These are phyloP conservation scores for Dioctria rufipes DNA, from an alignment of 2,888 invertebrate genomes.

Conservation along the genomic window DNA sequence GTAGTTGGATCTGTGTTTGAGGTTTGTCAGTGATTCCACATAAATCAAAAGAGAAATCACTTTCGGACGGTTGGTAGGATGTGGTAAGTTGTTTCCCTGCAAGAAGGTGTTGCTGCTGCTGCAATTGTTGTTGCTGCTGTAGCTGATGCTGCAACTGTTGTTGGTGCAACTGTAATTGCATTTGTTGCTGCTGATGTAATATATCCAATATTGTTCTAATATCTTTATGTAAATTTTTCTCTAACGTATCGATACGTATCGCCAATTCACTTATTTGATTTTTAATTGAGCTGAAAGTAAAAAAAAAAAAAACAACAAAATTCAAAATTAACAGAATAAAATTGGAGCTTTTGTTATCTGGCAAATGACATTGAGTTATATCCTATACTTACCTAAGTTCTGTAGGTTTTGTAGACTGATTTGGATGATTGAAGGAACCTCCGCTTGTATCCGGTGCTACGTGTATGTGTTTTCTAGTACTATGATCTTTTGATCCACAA, in stretches of 20 bases:
- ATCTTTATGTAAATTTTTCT: conserved; percentile 64
- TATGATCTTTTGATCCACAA: conserved; percentile 61
- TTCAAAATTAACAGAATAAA: neutral
- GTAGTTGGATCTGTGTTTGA: conserved; percentile 60
- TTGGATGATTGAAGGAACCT: conserved; percentile 56
- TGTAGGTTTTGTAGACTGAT: conserved; percentile 60
- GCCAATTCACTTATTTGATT: conserved; percentile 64
- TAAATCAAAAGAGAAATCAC: conserved; percentile 66
- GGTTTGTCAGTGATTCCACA: conserved; percentile 60
- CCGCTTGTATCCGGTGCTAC: conserved; percentile 25
- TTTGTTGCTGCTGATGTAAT: conserved; percentile 64
- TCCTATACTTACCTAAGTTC: conserved; percentile 60
- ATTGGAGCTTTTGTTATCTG: neutral
- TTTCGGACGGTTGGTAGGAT: conserved; percentile 66
- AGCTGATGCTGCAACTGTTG: conserved; percentile 62
- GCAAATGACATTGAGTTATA: neutral
- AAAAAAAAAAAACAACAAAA: neutral
- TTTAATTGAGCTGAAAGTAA: conserved; percentile 62
- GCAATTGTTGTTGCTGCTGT: conserved; percentile 62
- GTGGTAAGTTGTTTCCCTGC: conserved; percentile 62
- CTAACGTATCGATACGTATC: conserved; percentile 64
- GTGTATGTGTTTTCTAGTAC: conserved; percentile 21
- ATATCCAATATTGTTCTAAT: conserved; percentile 65
- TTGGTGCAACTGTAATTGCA: conserved; percentile 62
- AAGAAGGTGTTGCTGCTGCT: conserved; percentile 61